Evolutionary conservation across 2,113 vertebrate species (phyloP).

Genomic region (Austrofundulus limnaeus): DNA sequence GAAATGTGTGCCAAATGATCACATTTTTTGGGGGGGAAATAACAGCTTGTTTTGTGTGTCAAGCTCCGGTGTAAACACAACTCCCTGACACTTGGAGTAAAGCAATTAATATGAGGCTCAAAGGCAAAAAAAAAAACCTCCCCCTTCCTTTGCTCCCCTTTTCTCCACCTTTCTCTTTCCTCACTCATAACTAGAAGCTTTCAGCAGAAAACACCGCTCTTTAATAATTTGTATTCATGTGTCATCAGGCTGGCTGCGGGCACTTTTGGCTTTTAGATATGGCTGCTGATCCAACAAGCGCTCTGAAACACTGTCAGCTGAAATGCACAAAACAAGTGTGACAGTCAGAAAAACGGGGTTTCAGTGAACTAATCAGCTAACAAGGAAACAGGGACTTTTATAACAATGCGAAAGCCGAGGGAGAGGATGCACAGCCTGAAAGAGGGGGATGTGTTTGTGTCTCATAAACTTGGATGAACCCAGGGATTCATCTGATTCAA

Average conservation of each 20-base stretch:
- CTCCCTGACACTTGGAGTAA: conserved; percentile 42
- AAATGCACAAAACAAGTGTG: conserved; percentile 28
- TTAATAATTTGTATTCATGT: conserved; percentile 69
- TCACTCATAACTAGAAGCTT: conserved; percentile 51
- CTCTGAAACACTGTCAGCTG: conserved; percentile 19
- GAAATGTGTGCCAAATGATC: conserved; percentile 6
- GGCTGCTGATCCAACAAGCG: conserved; percentile 47
- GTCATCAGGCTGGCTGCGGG: conserved; percentile 49
- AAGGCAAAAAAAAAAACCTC: conserved; percentile 30
- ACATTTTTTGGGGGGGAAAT: conserved; percentile 16
- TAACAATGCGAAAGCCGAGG: neutral
- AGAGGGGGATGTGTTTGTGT: conserved; percentile 13
- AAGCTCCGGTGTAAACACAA: conserved; percentile 31
- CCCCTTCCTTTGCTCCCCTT: conserved; percentile 11
- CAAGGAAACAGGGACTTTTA: conserved; percentile 5
- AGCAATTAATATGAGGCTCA: conserved; percentile 56
- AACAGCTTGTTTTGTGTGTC: conserved; percentile 21
- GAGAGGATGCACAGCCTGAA: conserved; percentile 9
- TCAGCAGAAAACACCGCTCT: conserved; percentile 54
- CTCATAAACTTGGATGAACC: conserved; percentile 5
- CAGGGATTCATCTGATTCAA: neutral
- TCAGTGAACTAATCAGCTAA: conserved; percentile 39
- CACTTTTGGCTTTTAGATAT: conserved; percentile 55
- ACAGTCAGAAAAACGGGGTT: conserved; percentile 22
- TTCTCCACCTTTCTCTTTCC: conserved; percentile 16